These are phyloP conservation scores for Tipula helvola DNA, from an alignment of 2,888 invertebrate genomes.

Conservation along the genomic window DNA sequence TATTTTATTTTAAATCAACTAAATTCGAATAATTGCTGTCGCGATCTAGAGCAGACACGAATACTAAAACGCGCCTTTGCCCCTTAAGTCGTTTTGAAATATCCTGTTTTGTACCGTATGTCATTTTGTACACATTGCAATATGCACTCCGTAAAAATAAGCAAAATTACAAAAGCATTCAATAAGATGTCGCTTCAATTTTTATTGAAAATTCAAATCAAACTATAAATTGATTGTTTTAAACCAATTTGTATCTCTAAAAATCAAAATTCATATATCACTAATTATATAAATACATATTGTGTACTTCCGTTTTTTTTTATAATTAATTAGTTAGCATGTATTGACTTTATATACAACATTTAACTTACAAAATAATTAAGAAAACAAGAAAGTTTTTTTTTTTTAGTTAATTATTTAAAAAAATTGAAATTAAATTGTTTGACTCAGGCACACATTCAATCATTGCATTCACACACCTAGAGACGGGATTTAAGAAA, in stretches of 20 bases:
- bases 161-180: no score
- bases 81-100: no score
- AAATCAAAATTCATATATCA: neutral
- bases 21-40: no score
- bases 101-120: no score
- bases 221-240: no score
- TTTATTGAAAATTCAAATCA: no score
- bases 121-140: no score
- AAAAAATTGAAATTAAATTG: neutral
- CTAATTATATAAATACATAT: neutral
- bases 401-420: neutral
- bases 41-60: no score
- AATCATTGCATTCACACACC: neutral
- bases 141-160: no score
- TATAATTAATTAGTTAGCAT: neutral
- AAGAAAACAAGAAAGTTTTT: neutral
- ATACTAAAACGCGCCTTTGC: no score
- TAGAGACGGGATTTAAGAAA: neutral
- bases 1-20: no score
- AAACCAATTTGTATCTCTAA: neutral
- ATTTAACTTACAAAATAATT: neutral
- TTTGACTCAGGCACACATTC: neutral
- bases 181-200: no score
- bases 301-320: neutral
- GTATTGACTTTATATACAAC: neutral